Evolutionary conservation across 2,797 vertebrate species (phyloP), one percentile per base, ranked within the genome.

Genomic region (Pseudochromis fuscus): DNA sequence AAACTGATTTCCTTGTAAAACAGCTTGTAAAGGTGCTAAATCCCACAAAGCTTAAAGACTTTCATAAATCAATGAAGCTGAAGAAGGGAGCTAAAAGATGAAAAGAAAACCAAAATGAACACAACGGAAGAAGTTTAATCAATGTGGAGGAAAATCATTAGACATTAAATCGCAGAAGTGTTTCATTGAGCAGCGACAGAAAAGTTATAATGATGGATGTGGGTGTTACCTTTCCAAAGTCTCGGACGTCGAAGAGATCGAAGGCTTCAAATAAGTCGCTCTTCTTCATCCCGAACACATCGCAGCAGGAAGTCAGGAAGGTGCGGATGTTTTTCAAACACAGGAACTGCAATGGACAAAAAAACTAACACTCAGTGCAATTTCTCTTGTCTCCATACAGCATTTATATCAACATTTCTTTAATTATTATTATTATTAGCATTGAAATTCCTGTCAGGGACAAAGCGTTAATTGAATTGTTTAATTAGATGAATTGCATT

Each of bases 281-380:
- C 79, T 96, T 98, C 93, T 95, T 97, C 94, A 99, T 96, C 50
- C 92, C 95, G 85, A 98, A 98, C 21, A 90, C 93, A n/a, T 96
- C 94, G 24, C 89, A 95, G 88, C 97, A 98, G 16, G 95, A 95
- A 0, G 83, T 87, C 80, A 99, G 94, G 82, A 99, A 99, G 0
- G 95, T 98, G 59, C 96, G 93, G 74, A 98, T 99, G 79, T 99
- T 99, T 94, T 99, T 99, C 93, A 98, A 86, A 84, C 97, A 99
- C 71, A 99, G 94, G 89, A 98, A 99, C 97, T 99, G 88, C 44
- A 69, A 55, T 44, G 1, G 33, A 4, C 2, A 63, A 49, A 66
- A 31, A 52, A n/a, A n/a, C n/a, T n/a, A n/a, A n/a, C n/a, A n/a
- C n/a, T n/a, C n/a, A n/a, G n/a, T n/a, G n/a, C n/a, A n/a, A n/a